These are phyloP conservation scores for Procambarus virginalis DNA, from an alignment of 1,140 invertebrate genomes.

Conservation along the genomic window DNA sequence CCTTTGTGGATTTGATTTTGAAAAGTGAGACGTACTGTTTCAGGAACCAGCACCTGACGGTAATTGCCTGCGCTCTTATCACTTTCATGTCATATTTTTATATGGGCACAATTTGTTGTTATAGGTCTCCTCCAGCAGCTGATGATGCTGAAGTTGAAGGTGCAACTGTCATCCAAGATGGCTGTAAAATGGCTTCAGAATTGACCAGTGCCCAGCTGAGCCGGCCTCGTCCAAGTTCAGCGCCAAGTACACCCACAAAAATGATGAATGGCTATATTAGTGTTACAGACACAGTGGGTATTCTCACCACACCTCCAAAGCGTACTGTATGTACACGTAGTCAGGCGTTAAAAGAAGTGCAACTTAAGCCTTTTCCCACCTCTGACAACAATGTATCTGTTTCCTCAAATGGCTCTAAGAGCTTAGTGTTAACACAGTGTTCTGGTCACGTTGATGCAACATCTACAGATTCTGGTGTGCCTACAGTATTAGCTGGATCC, in stretches of 20 bases:
- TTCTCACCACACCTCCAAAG: slow-evolving; percentile 18
- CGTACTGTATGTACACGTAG: slow-evolving; percentile 57
- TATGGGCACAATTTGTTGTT: background rate
- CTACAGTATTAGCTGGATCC: slow-evolving; percentile 9
- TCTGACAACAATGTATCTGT: background rate
- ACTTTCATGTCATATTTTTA: too few relatives aligned
- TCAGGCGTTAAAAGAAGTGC: slow-evolving; percentile 53
- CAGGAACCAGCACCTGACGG: too few relatives aligned
- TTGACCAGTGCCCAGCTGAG: slow-evolving; percentile 34
- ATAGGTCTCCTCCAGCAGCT: slow-evolving; percentile 55
- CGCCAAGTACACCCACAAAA: slow-evolving; percentile 20
- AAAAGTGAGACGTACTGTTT: too few relatives aligned
- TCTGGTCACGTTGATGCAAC: background rate
- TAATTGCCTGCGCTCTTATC: too few relatives aligned
- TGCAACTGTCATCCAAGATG: slow-evolving; percentile 15
- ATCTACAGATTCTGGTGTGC: background rate
- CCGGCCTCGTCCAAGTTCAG: slow-evolving; percentile 29
- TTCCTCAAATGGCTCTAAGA: background rate
- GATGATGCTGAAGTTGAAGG: slow-evolving; percentile 52
- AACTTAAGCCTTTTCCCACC: slow-evolving; percentile 30
- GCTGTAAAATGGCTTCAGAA: slow-evolving; percentile 29
- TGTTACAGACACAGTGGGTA: background rate
- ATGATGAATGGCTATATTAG: slow-evolving; percentile 30
- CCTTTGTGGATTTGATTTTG: too few relatives aligned
- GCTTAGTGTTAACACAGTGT: background rate